Percentiles rank a stretch among this genome's conserved stretches.
phyloP scores from a whole-genome alignment of 30 jellyfish, hydroid and myxozoan genomes.

The Aurelia aurita complex sp. Pacific region DNA sequence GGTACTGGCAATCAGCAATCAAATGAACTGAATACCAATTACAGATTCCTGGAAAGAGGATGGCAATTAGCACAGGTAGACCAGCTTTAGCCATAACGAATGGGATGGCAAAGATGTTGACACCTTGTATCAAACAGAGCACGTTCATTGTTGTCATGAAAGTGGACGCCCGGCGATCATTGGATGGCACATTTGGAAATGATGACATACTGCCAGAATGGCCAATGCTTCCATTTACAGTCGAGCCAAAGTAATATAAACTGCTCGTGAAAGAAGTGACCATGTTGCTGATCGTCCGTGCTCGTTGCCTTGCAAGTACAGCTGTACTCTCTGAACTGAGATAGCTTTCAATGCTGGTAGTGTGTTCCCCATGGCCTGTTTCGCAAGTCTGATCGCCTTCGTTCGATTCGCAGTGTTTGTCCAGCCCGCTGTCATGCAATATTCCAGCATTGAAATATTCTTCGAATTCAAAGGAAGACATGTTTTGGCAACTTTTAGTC shows the following conservation, averaged over 20 bases:
- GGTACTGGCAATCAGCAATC: conserved; percentile 70
- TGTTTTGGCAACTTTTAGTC: no score
- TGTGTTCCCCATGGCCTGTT: no score
- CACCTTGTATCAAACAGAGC: conserved; percentile 66
- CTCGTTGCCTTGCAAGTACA: no score
- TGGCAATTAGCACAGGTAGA: conserved; percentile 13
- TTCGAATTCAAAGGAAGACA: no score
- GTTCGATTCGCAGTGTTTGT: no score
- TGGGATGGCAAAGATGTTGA: conserved; percentile 69
- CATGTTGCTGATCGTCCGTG: no score
- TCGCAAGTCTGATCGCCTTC: no score
- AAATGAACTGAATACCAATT: conserved; percentile 43
- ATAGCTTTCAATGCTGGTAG: no score
- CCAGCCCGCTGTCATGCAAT: no score
- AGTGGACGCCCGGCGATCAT: conserved; percentile 64
- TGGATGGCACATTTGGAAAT: conserved; percentile 43
- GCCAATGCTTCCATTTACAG: neutral
- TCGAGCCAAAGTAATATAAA: neutral
- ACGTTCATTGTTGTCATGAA: conserved; percentile 33
- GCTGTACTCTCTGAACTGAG: no score
- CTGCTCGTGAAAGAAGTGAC: neutral
- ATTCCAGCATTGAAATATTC: no score
- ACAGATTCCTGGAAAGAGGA: conserved; percentile 23
- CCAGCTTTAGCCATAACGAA: conserved; percentile 67
- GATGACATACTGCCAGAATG: conserved; percentile 3